These are phyloP conservation scores for Achatina immaculata DNA, from an alignment of 1,140 invertebrate genomes.

Conservation along the genomic window DNA sequence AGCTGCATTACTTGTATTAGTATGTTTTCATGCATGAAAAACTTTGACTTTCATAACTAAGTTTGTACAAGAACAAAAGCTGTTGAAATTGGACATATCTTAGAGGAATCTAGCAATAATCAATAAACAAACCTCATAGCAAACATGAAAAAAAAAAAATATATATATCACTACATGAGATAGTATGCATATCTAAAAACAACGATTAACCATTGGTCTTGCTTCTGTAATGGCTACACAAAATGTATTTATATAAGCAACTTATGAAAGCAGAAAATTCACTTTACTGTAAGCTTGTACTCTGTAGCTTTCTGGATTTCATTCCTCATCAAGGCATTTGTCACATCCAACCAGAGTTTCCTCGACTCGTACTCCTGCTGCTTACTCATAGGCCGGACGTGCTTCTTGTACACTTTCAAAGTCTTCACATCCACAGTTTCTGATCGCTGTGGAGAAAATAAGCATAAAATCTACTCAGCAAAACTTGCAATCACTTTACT, in stretches of 20 bases:
- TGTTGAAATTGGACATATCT: no score
- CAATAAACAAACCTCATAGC: no score
- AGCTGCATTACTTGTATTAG: no score
- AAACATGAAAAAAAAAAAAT: no score
- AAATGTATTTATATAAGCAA: background rate
- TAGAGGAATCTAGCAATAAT: no score
- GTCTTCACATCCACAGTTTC: conserved; percentile 60
- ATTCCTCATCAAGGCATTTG: conserved; percentile 59
- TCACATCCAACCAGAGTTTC: conserved; percentile 68
- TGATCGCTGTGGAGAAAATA: conserved; percentile 52
- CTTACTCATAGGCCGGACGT: conserved; percentile 61
- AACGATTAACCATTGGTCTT: background rate
- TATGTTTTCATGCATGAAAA: no score
- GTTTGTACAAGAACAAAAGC: no score
- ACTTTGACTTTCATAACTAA: no score
- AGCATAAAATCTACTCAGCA: conserved; percentile 26
- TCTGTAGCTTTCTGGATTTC: conserved; percentile 69
- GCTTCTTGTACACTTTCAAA: conserved; percentile 58
- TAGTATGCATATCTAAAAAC: no score
- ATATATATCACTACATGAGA: no score
- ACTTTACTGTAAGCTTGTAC: conserved; percentile 68
- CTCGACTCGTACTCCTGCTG: conserved; percentile 69
- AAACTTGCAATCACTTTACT: conserved; percentile 28
- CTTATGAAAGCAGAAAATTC: conserved; percentile 39
- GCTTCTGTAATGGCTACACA: background rate